These are phyloP conservation scores for Cheilosia grossa DNA, from an alignment of 2,888 invertebrate species.

Conservation along the genomic window DNA sequence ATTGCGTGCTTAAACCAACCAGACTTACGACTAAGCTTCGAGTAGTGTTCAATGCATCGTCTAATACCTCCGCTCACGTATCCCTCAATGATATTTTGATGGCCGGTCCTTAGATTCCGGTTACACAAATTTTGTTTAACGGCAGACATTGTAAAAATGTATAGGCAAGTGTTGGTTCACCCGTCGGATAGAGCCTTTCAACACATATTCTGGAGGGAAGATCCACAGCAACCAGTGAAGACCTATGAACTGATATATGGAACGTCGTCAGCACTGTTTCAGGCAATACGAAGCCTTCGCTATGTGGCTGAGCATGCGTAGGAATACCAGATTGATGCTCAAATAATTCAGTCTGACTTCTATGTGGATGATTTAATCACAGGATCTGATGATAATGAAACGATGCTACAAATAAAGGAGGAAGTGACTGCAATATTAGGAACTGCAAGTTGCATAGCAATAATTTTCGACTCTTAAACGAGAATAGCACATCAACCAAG, in stretches of 20 bases:
- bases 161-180: not conserved
- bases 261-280: not conserved
- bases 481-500: not conserved
- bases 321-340: not conserved
- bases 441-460: conserved; percentile 34
- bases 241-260: not conserved
- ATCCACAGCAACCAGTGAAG: too few relatives aligned
- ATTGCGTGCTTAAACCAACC: conserved; percentile 31
- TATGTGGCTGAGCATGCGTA: not conserved
- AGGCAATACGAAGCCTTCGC: conserved; percentile 6
- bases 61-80: conserved; percentile 18
- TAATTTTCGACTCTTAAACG: too few relatives aligned
- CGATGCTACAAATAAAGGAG: not conserved
- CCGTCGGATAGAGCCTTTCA: not conserved
- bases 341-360: not conserved
- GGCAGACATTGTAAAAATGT: conserved; percentile 4
- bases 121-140: not conserved
- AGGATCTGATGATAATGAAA: conserved; percentile 36
- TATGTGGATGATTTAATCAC: conserved; percentile 46
- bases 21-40: conserved; percentile 20
- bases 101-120: not conserved
- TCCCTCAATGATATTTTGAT: not conserved
- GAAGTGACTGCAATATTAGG: conserved; percentile 20
- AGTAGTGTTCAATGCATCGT: conserved; percentile 32
- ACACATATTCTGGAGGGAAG: not conserved